Conservation (phyloP, 2,797 vertebrate genomes). For the Streptopelia turtur region DNA sequence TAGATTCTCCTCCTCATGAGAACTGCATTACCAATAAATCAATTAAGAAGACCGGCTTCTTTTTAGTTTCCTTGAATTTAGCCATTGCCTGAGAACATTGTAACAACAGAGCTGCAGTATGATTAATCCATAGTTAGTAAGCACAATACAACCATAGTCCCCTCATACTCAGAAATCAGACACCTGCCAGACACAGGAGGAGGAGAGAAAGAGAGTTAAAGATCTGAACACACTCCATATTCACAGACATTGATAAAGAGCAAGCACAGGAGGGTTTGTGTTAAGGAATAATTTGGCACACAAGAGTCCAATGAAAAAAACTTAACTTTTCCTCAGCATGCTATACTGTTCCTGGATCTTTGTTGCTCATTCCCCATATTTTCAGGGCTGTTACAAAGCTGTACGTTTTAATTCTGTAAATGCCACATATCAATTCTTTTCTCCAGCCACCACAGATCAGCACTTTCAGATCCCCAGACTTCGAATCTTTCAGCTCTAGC, state of each 20-base stretch:
- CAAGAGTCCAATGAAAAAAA: slow-evolving; percentile 12
- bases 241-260: slow-evolving; percentile 45
- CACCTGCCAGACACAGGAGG: slow-evolving; percentile 27
- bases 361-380: not conserved
- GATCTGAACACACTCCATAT: slow-evolving; percentile 24
- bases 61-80: slow-evolving; percentile 51
- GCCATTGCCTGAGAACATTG: slow-evolving; percentile 49
- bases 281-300: slow-evolving; percentile 47
- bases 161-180: slow-evolving; percentile 3
- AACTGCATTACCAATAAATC: slow-evolving; percentile 54
- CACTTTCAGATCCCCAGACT: not conserved
- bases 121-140: slow-evolving; percentile 58
- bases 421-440: not conserved
- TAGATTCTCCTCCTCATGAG: not conserved
- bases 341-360: not conserved
- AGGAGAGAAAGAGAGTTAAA: not conserved
- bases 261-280: slow-evolving; percentile 37
- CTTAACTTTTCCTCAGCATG: not conserved
- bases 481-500: not conserved
- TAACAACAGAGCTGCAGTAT: slow-evolving; percentile 51
- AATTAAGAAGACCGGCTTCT: slow-evolving; percentile 45
- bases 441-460: slow-evolving; percentile 31
- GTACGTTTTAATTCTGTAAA: slow-evolving; percentile 35
- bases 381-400: not conserved
- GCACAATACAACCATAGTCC: slow-evolving; percentile 45